Percentiles rank a stretch among this genome's conserved stretches.
These are phyloP conservation scores for Argyresthia albistria DNA, from an alignment of 2,888 invertebrate species.

Conservation along the genomic window DNA sequence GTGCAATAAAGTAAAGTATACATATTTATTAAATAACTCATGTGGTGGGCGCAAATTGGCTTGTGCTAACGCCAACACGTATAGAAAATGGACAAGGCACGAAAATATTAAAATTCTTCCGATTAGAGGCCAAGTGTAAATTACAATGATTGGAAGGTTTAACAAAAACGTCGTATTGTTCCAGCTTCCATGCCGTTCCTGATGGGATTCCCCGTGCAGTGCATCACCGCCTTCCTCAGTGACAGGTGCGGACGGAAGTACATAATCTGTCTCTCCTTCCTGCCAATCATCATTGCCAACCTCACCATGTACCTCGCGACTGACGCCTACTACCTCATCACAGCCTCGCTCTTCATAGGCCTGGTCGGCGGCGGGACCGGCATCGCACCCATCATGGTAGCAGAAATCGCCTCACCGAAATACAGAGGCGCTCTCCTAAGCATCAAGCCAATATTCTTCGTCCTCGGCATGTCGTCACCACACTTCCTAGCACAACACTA, in stretches of 20 bases:
- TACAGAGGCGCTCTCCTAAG: neutral
- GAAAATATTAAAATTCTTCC: too few relatives aligned
- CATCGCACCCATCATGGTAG: neutral
- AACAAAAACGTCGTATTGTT: neutral
- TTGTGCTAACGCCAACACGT: too few relatives aligned
- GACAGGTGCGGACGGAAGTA: neutral
- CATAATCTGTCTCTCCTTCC: neutral
- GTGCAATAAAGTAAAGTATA: too few relatives aligned
- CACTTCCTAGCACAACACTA: neutral
- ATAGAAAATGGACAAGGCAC: too few relatives aligned
- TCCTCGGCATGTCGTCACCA: neutral
- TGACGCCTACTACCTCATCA: neutral
- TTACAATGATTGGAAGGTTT: neutral
- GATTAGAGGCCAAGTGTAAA: neutral
- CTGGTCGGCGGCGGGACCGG: neutral
- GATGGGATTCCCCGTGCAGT: neutral
- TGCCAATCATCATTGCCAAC: neutral
- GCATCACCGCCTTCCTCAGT: neutral
- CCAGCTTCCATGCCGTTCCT: neutral
- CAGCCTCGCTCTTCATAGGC: neutral
- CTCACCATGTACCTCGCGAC: neutral
- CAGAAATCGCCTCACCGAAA: neutral
- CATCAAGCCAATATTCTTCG: neutral
- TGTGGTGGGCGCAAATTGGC: too few relatives aligned
- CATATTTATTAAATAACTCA: too few relatives aligned